Percentiles rank a stretch among this genome's conserved stretches.
Conservation (phyloP, 2,797 vertebrate genomes). For the Xerus rutilus region DNA sequence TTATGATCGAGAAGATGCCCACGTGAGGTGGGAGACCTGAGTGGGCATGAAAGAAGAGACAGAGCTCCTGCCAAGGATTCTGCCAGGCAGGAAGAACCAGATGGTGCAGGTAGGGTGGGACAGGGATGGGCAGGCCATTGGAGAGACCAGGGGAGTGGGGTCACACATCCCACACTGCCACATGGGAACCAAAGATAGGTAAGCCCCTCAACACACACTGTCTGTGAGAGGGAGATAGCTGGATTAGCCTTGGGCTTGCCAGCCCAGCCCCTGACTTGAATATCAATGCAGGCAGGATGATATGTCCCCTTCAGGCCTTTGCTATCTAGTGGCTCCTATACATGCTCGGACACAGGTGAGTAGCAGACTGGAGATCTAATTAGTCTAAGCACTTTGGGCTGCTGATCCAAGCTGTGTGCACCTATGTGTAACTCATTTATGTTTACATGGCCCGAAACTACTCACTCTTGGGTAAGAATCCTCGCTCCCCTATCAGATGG, state of each 20-base stretch:
- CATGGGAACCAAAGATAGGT: not conserved
- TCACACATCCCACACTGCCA: not conserved
- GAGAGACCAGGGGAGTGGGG: not conserved
- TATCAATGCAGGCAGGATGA: not conserved
- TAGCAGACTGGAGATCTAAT: not conserved
- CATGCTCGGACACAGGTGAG: too few relatives aligned
- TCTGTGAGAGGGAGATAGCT: constrained; percentile 33
- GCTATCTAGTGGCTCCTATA: rapidly evolving
- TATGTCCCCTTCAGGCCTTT: not conserved
- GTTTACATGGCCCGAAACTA: not conserved
- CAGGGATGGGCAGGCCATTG: not conserved
- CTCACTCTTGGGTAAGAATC: too few relatives aligned
- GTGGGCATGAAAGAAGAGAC: not conserved
- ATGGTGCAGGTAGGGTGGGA: not conserved
- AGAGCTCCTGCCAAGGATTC: not conserved
- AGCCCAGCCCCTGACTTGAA: not conserved
- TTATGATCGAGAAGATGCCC: not conserved
- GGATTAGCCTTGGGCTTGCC: constrained; percentile 28
- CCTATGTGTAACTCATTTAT: not conserved
- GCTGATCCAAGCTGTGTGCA: not conserved
- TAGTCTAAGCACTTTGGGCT: not conserved
- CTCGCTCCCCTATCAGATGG: not conserved
- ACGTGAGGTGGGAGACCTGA: not conserved
- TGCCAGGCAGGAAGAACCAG: not conserved
- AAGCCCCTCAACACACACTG: too few relatives aligned